Evolutionary conservation across 2,797 vertebrate species (phyloP).

Genomic region (Eulemur coronatus): DNA sequence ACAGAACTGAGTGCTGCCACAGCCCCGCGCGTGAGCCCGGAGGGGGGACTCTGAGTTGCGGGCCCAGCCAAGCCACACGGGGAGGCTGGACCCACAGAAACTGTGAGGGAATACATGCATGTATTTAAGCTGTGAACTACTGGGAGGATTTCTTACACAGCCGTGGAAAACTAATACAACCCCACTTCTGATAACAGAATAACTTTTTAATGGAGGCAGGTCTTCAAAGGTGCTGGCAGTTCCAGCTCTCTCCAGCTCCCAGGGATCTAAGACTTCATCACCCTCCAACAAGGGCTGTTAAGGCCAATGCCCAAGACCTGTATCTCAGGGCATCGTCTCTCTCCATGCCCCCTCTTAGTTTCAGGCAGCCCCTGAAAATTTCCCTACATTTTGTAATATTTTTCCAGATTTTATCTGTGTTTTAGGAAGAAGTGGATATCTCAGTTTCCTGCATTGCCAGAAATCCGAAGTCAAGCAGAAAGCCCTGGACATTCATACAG

Average conservation of each 20-base stretch:
- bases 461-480: background rate
- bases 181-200: background rate
- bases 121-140: background rate
- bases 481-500: background rate
- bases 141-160: background rate
- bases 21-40: too few relatives aligned
- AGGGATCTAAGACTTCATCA: background rate
- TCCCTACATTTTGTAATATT: background rate
- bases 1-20: background rate
- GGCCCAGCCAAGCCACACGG: background rate
- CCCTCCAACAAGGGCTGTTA: background rate
- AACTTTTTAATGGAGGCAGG: background rate
- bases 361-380: background rate
- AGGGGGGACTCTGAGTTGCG: background rate
- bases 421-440: background rate
- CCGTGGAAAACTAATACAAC: background rate
- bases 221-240: background rate
- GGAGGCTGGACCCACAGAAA: background rate
- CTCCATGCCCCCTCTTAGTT: background rate
- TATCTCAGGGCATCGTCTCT: background rate
- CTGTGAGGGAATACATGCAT: background rate
- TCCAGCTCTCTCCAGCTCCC: background rate
- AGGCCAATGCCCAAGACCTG: background rate
- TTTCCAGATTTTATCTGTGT: background rate
- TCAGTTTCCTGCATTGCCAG: background rate